Evolutionary conservation across 1,140 invertebrate genomes (phyloP), one percentile per base, ranked within the genome.

Genomic region (Oryctes rhinoceros): DNA sequence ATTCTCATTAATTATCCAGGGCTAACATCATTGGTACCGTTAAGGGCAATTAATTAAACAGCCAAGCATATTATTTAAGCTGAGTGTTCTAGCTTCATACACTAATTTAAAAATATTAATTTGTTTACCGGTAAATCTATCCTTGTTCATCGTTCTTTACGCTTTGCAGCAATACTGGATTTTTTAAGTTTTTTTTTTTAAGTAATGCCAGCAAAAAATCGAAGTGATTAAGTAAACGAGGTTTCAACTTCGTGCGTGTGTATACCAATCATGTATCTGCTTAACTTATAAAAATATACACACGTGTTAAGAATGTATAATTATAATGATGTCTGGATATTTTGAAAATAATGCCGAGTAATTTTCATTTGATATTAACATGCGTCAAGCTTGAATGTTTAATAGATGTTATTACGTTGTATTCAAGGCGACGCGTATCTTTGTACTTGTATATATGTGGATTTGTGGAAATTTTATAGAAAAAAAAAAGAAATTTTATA

Each of bases 281-380:
- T 62, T 18, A n/a, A 62, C 53, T 62, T n/a, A 20, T 62, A 18
- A 62, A 20, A 62, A 62, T 62, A 62, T 5, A 20, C 53, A 62
- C 53, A 62, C 53, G 53, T 62, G 53, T 62, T 62, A 20, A n/a
- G 1, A 62, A 20, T 20, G 53, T 62, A 62, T 62, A 18, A 62
- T 62, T 62, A 62, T 62, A 62, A 62, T 62, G 20, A 15, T 62
- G 53, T 62, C 53, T 62, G 15, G 20, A 62, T 62, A 20, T 62
- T 62, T 62, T 62, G 4, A 62, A 62, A 62, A 62, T 62, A 62
- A 62, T 20, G 53, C 20, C 53, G 15, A 62, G 15, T 62, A 62
- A 62, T 62, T 62, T 62, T 62, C 20, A 62, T n/a, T 62, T 18
- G 53, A 62, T 62, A 62, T 62, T 62, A 62, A 62, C 53, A 62